A percentile compares a stretch with the other conserved stretches of the same genome.
Evolutionary conservation across 23 tunicate species (phyloP).

Genomic region (Ciona savignyi): DNA sequence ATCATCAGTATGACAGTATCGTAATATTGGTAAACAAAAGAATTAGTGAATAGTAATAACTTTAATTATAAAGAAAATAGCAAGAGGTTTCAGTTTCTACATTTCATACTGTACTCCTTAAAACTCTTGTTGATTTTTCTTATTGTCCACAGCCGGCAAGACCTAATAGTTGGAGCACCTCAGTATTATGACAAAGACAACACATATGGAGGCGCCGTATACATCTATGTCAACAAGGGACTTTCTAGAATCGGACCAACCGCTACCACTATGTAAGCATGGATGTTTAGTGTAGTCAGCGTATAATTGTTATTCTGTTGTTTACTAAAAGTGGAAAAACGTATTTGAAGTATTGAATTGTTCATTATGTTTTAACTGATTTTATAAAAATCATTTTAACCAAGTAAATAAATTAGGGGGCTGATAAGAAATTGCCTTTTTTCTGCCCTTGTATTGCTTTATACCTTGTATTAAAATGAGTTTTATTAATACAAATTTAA

Average conservation of each 20-base stretch:
- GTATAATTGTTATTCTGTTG: not conserved
- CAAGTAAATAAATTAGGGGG: too few relatives aligned
- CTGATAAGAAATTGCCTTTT: too few relatives aligned
- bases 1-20: too few relatives aligned
- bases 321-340: not conserved
- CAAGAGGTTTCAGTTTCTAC: too few relatives aligned
- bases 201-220: slow-evolving; percentile 79
- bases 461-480: too few relatives aligned
- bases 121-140: too few relatives aligned
- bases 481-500: too few relatives aligned
- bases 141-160: slow-evolving; percentile 29
- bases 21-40: too few relatives aligned
- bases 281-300: not conserved
- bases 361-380: not conserved
- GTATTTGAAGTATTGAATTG: not conserved
- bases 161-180: slow-evolving; percentile 87
- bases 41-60: too few relatives aligned
- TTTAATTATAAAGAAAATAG: too few relatives aligned
- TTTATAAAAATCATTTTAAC: not conserved
- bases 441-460: too few relatives aligned
- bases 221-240: slow-evolving; percentile 84
- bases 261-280: slow-evolving; percentile 35
- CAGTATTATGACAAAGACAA: slow-evolving; percentile 71
- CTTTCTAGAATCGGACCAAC: slow-evolving; percentile 40
- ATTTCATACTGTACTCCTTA: too few relatives aligned